Evolutionary conservation across 2,113 vertebrate species (phyloP).

Genomic region (Esox niger): DNA sequence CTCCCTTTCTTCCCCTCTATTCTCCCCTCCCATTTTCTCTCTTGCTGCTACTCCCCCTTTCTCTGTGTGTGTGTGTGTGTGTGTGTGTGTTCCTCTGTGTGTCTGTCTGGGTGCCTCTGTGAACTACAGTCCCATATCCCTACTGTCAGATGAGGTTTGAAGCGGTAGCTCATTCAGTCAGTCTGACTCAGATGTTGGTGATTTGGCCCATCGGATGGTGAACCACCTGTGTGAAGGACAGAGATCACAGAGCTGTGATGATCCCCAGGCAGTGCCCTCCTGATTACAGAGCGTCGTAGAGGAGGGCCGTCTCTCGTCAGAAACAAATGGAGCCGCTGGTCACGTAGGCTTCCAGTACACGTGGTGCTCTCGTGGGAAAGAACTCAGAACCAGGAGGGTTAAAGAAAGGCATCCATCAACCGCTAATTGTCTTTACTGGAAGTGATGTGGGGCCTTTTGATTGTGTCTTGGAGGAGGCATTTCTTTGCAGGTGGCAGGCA

Average conservation of each 20-base stretch:
- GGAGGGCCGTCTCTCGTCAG: not conserved
- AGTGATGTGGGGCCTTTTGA: too few species aligned
- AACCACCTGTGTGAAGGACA: too few species aligned
- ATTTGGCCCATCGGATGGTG: too few species aligned
- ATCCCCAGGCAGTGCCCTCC: not conserved
- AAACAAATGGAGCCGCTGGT: not conserved
- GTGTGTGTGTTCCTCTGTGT: too few species aligned
- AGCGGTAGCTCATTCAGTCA: too few species aligned
- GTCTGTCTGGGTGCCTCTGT: too few species aligned
- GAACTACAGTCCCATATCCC: not conserved
- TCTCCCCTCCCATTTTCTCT: not conserved
- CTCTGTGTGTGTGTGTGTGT: not conserved
- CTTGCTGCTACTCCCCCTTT: not conserved
- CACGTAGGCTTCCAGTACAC: not conserved
- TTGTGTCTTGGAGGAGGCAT: too few species aligned
- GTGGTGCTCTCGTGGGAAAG: not conserved
- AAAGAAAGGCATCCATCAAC: too few species aligned
- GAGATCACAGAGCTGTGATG: not conserved
- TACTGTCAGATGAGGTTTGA: too few species aligned
- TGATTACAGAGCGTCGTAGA: not conserved
- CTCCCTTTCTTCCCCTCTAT: conserved; percentile 18
- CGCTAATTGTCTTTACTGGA: too few species aligned
- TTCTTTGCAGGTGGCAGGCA: too few species aligned
- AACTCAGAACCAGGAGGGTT: not conserved
- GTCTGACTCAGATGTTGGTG: too few species aligned